Conservation (phyloP, 1,140 invertebrate genomes). For the Heliconius hermathena region DNA sequence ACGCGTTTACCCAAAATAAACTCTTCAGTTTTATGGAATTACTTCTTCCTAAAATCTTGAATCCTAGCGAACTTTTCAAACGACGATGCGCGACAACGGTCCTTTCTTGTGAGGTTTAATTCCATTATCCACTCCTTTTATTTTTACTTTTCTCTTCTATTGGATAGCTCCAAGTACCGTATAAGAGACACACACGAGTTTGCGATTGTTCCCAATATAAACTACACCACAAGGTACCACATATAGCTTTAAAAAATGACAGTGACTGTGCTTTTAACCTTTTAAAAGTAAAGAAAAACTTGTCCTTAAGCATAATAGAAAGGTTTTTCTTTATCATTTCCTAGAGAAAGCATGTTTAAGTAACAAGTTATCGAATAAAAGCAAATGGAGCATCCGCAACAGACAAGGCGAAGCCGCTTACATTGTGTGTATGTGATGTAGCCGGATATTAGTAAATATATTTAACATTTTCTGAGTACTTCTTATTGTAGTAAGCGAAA, state of each 20-base stretch:
- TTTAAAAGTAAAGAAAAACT: not conserved
- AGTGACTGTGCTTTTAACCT: not conserved
- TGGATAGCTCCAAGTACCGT: slow-evolving; percentile 73
- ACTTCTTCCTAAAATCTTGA: too few relatives aligned
- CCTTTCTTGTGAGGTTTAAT: slow-evolving; percentile 70
- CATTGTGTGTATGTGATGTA: not conserved
- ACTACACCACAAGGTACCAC: not conserved
- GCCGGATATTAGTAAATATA: not conserved
- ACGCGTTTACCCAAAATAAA: too few relatives aligned
- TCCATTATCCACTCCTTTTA: slow-evolving; percentile 80
- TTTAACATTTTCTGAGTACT: not conserved
- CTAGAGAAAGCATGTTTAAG: not conserved
- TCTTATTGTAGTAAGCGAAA: not conserved
- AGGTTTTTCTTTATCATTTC: not conserved
- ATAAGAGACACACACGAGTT: slow-evolving; percentile 66
- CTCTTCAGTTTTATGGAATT: too few relatives aligned
- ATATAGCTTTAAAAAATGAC: not conserved
- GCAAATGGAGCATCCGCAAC: not conserved
- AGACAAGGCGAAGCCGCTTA: not conserved
- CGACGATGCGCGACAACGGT: slow-evolving; percentile 57
- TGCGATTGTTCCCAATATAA: slow-evolving; percentile 3
- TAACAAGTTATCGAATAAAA: not conserved
- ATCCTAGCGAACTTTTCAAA: slow-evolving; percentile 55
- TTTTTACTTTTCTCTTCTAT: slow-evolving; percentile 78
- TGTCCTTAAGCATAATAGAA: not conserved